Evolutionary conservation across 2,113 vertebrate species (phyloP), one percentile per base, ranked within the genome.

Genomic region (Bufo gargarizans): DNA sequence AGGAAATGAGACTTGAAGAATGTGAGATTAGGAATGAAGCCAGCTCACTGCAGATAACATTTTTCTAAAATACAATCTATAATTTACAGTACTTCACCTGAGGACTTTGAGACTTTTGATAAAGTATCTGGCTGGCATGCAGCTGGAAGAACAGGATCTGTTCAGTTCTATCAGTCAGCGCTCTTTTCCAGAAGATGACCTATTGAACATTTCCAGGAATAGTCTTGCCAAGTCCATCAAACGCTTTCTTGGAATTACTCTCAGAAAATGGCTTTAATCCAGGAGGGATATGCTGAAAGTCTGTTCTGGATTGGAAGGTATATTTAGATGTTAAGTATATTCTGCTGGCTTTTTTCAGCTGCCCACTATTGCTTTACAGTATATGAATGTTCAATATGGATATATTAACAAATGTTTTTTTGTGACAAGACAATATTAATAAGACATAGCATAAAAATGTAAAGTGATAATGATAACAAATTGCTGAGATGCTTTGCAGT

Each of bases 121-220:
- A 82, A 16, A 89, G 74, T 69, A 82, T 90, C 90, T 0, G 0
- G 90, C 86, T 12, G 0, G 86, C 2, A n/a, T 9, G 5, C 11
- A 1, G 91, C 65, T 8, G 0, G 13, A 91, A 91, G 88, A 92
- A 90, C 90, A 90, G 89, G 87, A 90, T 92, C 92, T 93, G 91
- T 91, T 92, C 91, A 89, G 92, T 93, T 92, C 92, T 93, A 89
- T 93, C 94, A 92, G 89, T 94, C 91, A 90, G 92, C 85, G 77
- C 90, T 90, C 92, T 94, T 93, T 74, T 74, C 93, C 94, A 95
- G 94, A 94, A 93, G 95, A 95, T 95, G 95, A 94, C 95, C 95
- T 95, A 95, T 96, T 96, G 95, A 96, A 96, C 95, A 95, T 95
- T 96, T 96, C 96, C 95, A 96, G 94, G 95, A 96, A 96, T 91